These are phyloP conservation scores for Eupithecia exiguata DNA, from an alignment of 2,888 invertebrate genomes.

Conservation along the genomic window DNA sequence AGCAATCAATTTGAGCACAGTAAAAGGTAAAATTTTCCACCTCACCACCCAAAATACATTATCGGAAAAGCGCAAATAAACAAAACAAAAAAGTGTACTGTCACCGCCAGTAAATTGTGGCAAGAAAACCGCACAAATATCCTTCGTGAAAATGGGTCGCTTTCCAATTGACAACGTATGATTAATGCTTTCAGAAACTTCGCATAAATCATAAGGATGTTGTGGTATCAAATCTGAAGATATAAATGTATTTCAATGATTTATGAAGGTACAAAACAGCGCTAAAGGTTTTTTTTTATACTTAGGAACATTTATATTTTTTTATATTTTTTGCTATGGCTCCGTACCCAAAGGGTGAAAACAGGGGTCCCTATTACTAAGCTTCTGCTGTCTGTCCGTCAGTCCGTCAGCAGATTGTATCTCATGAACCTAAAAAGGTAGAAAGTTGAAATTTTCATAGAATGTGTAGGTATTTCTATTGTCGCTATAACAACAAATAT, in stretches of 20 bases:
- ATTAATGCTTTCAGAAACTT: conserved; percentile 66
- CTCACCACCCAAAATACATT: conserved; percentile 18
- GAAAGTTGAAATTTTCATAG: no score
- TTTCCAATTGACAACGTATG: conserved; percentile 74
- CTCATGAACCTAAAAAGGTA: no score
- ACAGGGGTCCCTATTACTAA: no score
- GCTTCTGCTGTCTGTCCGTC: no score
- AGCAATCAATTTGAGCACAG: background rate
- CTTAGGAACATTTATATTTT: background rate
- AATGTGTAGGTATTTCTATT: no score
- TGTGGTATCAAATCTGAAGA: conserved; percentile 59
- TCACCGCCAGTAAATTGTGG: conserved; percentile 60
- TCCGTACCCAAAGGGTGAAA: no score
- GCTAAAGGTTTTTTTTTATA: conserved; percentile 14
- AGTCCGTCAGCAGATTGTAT: no score
- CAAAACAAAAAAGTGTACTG: conserved; percentile 51
- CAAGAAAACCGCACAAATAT: conserved; percentile 65
- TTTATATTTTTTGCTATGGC: background rate
- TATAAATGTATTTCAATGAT: conserved; percentile 49
- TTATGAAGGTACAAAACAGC: conserved; percentile 41
- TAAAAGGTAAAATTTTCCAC: conserved; percentile 7
- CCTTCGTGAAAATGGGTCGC: conserved; percentile 65
- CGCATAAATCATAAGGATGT: conserved; percentile 68
- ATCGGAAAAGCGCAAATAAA: conserved; percentile 35
- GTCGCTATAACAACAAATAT: no score